Conservation (phyloP, 2,888 invertebrate genomes). For the Anoplius nigerrimus region DNA sequence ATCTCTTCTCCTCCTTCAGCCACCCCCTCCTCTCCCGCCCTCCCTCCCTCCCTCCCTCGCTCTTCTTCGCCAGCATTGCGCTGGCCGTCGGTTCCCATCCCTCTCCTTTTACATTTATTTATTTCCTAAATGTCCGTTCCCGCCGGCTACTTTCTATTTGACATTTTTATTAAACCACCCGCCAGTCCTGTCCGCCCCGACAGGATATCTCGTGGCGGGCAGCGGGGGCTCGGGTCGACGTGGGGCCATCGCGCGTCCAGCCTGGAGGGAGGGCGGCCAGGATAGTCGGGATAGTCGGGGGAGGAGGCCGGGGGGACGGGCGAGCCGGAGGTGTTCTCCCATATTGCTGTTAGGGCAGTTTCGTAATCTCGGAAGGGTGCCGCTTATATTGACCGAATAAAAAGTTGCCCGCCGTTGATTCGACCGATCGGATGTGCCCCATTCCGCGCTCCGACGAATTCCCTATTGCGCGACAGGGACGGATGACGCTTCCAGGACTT, state of each 20-base stretch:
- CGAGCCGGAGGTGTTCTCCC: slow-evolving; percentile 43
- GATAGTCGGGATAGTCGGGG: not conserved
- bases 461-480: not conserved
- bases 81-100: slow-evolving; percentile 22
- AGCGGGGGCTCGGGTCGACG: slow-evolving; percentile 11
- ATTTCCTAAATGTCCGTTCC: slow-evolving; percentile 72
- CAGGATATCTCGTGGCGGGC: slow-evolving; percentile 44
- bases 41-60: slow-evolving; percentile 27
- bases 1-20: slow-evolving; percentile 21
- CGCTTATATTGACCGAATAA: slow-evolving; percentile 62
- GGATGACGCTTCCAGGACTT: too few relatives aligned
- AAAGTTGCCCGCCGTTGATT: slow-evolving; percentile 57
- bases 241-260: too few relatives aligned
- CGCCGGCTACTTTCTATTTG: slow-evolving; percentile 74
- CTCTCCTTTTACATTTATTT: slow-evolving; percentile 72
- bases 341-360: slow-evolving; percentile 70
- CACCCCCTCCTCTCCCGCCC: slow-evolving; percentile 49
- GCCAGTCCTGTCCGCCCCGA: slow-evolving; percentile 50
- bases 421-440: slow-evolving; percentile 28
- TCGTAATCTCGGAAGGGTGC: slow-evolving; percentile 64
- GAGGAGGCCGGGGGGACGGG: slow-evolving; percentile 16
- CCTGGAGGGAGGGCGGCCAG: slow-evolving; percentile 17
- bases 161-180: slow-evolving; percentile 74
- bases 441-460: slow-evolving; percentile 4
- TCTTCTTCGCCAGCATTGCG: slow-evolving; percentile 16